Percentiles rank a stretch among this genome's conserved stretches.
Conservation (phyloP, 2,113 vertebrate genomes). For the Bettongia penicillata region DNA sequence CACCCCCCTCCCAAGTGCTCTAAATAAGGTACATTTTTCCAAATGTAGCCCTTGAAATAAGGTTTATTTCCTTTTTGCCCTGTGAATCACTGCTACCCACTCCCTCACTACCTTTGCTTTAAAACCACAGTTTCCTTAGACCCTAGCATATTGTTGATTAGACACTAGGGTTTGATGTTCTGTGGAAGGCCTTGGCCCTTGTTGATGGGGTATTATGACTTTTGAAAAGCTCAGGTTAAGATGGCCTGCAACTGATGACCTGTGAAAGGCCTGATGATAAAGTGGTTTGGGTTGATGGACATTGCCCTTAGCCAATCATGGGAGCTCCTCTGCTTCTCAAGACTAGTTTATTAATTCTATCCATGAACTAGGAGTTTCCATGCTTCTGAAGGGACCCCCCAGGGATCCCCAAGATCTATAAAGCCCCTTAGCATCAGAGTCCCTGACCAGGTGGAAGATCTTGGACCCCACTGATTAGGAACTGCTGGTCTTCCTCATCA, state of each 20-base stretch:
- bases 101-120: neutral
- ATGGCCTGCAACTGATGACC: too few species aligned
- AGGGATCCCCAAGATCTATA: too few species aligned
- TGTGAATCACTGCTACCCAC: neutral
- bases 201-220: neutral
- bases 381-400: too few species aligned
- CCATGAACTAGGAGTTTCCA: too few species aligned
- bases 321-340: neutral
- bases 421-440: neutral
- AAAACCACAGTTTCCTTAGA: neutral
- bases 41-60: neutral
- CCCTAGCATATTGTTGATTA: neutral
- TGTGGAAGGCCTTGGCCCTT: neutral
- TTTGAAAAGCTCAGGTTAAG: neutral
- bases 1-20: too few species aligned
- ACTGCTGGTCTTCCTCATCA: neutral
- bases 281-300: too few species aligned
- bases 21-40: too few species aligned
- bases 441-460: too few species aligned
- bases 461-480: too few species aligned
- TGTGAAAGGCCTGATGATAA: too few species aligned
- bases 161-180: neutral
- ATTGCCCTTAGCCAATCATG: neutral
- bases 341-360: too few species aligned
- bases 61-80: neutral